Percentiles rank a stretch among this genome's conserved stretches.
phyloP scores from a whole-genome alignment of 2,888 invertebrate species.

The Polydrusus tereticollis region DNA sequence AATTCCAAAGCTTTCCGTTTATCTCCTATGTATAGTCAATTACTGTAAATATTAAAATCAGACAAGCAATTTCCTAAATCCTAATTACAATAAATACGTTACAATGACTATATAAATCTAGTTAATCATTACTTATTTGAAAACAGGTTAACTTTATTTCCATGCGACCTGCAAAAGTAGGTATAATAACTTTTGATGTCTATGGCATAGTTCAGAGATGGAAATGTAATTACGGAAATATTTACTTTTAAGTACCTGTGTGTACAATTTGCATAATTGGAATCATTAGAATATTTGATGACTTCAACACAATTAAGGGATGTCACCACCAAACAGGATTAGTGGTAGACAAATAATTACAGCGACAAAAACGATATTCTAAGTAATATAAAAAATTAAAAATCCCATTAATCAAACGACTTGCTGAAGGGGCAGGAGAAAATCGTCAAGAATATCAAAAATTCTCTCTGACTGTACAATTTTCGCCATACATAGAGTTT shows the following conservation, averaged over 20 bases:
- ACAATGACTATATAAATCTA: background rate
- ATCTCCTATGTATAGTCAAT: background rate
- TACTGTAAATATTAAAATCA: background rate
- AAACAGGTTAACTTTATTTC: background rate
- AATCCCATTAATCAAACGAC: too few relatives aligned
- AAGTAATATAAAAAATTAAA: too few relatives aligned
- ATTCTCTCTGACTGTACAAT: too few relatives aligned
- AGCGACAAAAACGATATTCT: too few relatives aligned
- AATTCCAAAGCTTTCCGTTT: too few relatives aligned
- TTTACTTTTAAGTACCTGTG: background rate
- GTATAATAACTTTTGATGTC: slow-evolving; percentile 1
- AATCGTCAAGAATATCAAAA: too few relatives aligned
- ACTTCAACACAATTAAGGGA: too few relatives aligned
- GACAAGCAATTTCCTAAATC: background rate
- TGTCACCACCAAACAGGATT: too few relatives aligned
- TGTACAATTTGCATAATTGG: background rate
- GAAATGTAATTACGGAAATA: background rate
- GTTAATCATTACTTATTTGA: background rate
- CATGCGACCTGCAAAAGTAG: background rate
- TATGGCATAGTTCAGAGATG: background rate
- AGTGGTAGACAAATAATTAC: too few relatives aligned
- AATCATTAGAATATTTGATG: background rate
- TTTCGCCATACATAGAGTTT: too few relatives aligned
- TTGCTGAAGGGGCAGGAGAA: too few relatives aligned
- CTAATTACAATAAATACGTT: background rate